Percentiles rank a stretch among this genome's conserved stretches.
These are phyloP conservation scores for Fissipunctia ypsillon DNA, from an alignment of 2,888 invertebrate species.

Conservation along the genomic window DNA sequence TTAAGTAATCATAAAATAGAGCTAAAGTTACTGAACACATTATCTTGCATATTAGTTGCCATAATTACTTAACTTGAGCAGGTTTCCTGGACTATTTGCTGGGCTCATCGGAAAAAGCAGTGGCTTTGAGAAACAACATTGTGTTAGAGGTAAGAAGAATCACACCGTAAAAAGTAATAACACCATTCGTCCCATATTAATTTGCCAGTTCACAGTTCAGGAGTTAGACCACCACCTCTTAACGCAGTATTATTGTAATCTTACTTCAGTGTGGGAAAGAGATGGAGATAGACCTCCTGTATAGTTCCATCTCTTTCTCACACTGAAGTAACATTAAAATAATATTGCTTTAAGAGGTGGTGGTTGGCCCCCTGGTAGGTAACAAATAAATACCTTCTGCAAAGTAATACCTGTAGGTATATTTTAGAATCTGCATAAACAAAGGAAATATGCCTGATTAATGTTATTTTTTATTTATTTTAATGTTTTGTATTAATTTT, in stretches of 20 bases:
- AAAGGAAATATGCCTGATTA: neutral
- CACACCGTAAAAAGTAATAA: neutral
- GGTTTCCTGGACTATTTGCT: slow-evolving; percentile 97
- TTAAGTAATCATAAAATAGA: neutral
- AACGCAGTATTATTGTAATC: too few species aligned
- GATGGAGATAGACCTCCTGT: too few species aligned
- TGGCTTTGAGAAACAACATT: slow-evolving; percentile 81
- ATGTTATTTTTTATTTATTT: neutral
- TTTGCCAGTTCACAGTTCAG: neutral
- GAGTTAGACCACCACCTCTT: too few species aligned
- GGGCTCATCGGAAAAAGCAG: slow-evolving; percentile 93
- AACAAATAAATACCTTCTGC: too few species aligned
- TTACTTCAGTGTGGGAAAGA: too few species aligned
- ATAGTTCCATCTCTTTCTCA: too few species aligned
- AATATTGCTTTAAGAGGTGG: too few species aligned
- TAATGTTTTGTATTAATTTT: too few species aligned
- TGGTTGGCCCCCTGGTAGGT: too few species aligned
- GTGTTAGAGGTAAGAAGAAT: slow-evolving; percentile 79
- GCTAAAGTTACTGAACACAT: neutral
- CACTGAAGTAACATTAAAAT: too few species aligned
- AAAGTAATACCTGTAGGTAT: too few species aligned
- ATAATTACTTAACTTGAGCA: slow-evolving; percentile 74
- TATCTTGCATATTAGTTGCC: neutral
- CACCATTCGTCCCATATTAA: neutral
- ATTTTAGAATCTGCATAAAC: too few species aligned